phyloP scores from a whole-genome alignment of 2,888 invertebrate species.

The Drosophila austrosaltans region DNA sequence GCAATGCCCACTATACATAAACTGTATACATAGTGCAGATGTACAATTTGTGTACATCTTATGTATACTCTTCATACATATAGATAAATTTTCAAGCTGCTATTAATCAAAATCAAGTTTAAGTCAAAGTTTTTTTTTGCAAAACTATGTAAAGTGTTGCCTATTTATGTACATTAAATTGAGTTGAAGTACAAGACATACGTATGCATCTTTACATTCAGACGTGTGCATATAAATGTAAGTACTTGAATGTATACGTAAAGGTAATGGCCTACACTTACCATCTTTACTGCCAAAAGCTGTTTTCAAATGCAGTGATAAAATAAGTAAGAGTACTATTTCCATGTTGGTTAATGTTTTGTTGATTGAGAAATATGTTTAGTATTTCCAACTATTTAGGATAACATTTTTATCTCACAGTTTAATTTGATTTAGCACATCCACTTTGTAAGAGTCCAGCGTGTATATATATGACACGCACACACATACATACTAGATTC shows the following conservation, averaged over 20 bases:
- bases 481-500: constrained; percentile 5
- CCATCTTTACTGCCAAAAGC: constrained; percentile 63
- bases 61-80: not conserved
- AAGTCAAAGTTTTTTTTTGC: not conserved
- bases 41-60: not conserved
- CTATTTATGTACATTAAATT: not conserved
- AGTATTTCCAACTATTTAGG: constrained; percentile 15
- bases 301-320: constrained; percentile 49
- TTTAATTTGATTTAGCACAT: constrained; percentile 9
- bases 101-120: not conserved
- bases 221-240: not conserved
- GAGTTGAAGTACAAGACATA: not conserved
- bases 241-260: not conserved
- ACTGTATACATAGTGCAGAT: not conserved
- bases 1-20: too few species aligned
- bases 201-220: not conserved
- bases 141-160: not conserved
- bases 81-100: too few species aligned
- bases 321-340: constrained; percentile 38
- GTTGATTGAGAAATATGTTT: constrained; percentile 10
- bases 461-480: not conserved
- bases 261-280: constrained; percentile 36
- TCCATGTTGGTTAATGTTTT: constrained; percentile 49
- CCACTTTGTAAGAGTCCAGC: constrained; percentile 3
- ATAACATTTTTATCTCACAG: constrained; percentile 15